Base-by-base conservation (phyloP, 2,113 vertebrate genomes). In the Poecilia latipinna region DNA sequence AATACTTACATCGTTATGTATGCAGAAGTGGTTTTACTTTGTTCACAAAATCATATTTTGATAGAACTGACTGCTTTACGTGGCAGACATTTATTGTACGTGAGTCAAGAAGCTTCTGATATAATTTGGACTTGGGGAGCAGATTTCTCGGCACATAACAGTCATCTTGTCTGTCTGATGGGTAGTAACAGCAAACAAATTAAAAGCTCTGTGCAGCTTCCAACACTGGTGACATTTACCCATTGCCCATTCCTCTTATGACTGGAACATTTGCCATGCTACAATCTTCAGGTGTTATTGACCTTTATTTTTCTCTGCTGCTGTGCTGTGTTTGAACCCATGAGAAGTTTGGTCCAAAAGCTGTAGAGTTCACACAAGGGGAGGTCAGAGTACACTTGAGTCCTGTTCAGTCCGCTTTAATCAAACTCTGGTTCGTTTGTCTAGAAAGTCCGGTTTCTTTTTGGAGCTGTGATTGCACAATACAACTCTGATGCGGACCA, bases 171-270 rank as follows among this genome's bases (percentile, higher is more conserved):
- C 85, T 79, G 75, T 67, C 68, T 87, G 89, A 89, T 83, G 75
- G 78, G 80, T 86, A 74, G 89, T 93, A 92, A 93, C 90, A 91
- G 78, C 83, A 26, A 74, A 88, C 85, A 87, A 87, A 93, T 92
- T 86, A 84, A 89, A 91, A 91, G 69, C 82, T 77, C 70, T 39
- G 79, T 72, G 79, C 75, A 51, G 73, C 73, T 82, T 78, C 82
- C 80, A 87, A 82, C 78, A 79, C 81, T 51, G 77, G 74, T 90
- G 90, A 88, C 90, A 90, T 90, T 91, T 90, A 92, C 69, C 75
- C 89, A 75, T 44, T 54, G 79, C 89, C 90, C 87, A 76, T 44
- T 11, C 54, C 61, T 80, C 91, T 92, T 90, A 93, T 71, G 83
- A 80, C 60, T 6, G 37, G 29, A 22, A 68, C 62, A 51, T 90